Percentiles rank a stretch among this genome's conserved stretches.
Evolutionary conservation across 2,888 invertebrate species (phyloP).

Genomic region (Marronus borbonicus): DNA sequence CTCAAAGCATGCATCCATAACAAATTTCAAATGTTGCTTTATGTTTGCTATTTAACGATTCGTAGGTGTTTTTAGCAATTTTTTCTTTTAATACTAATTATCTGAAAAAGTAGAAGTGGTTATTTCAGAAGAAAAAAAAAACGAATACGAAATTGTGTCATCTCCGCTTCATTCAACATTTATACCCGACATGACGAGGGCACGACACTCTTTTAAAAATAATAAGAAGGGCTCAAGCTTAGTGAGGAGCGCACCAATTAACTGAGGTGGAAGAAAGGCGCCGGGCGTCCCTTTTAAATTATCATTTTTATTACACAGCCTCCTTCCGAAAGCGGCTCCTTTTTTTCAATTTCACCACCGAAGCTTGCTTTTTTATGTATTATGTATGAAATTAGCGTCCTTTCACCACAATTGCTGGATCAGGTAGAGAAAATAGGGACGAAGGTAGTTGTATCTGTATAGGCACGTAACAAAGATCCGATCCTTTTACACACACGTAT

Average conservation of each 20-base stretch:
- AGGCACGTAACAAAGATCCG: not conserved
- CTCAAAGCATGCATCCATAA: too few relatives aligned
- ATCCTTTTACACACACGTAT: not conserved
- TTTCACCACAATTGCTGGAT: constrained; percentile 28
- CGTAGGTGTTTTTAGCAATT: too few relatives aligned
- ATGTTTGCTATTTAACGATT: too few relatives aligned
- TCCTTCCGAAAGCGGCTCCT: constrained; percentile 20
- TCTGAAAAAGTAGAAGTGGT: too few relatives aligned
- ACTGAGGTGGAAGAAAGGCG: constrained; percentile 5
- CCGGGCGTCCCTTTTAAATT: constrained; percentile 19
- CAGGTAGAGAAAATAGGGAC: not conserved
- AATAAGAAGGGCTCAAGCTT: constrained; percentile 8
- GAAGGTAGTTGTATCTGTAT: not conserved
- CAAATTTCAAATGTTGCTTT: too few relatives aligned
- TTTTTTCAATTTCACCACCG: constrained; percentile 26
- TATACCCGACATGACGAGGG: not conserved
- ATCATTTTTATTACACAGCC: constrained; percentile 31
- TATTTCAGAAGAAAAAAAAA: too few relatives aligned
- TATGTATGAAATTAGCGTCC: constrained; percentile 39
- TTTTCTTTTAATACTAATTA: too few relatives aligned
- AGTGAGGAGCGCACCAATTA: constrained; percentile 23
- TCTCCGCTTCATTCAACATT: not conserved
- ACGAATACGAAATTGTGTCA: too few relatives aligned
- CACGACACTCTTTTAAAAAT: constrained; percentile 8
- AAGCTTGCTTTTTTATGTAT: constrained; percentile 24